These are phyloP conservation scores for Pseudococcus viburni DNA, from an alignment of 2,888 invertebrate genomes.

Conservation along the genomic window DNA sequence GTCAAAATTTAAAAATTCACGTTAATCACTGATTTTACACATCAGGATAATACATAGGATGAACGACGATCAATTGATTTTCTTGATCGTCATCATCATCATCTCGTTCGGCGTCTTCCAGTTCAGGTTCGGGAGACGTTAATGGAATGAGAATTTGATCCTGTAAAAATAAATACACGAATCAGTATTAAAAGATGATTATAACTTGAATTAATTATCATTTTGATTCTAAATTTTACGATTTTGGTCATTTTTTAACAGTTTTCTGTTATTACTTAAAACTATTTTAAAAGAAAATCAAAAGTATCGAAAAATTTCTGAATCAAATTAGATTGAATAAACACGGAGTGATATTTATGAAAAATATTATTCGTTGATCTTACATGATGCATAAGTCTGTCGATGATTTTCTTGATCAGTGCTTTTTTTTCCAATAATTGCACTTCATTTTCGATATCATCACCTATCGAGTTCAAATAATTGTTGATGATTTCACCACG, in stretches of 20 bases:
- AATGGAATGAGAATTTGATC: conserved; percentile 76
- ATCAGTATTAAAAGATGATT: not conserved
- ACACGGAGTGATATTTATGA: not conserved
- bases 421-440: conserved; percentile 90
- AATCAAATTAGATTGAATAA: no score
- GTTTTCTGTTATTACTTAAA: no score
- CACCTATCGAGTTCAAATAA: conserved; percentile 91
- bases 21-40: not conserved
- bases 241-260: no score
- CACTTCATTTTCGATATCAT: conserved; percentile 91
- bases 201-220: not conserved
- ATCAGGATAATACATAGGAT: conserved; percentile 91
- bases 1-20: not conserved
- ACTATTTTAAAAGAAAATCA: no score
- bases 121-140: conserved; percentile 71
- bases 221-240: no score
- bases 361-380: conserved; percentile 70
- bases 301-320: no score
- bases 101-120: conserved; percentile 73
- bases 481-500: conserved; percentile 84
- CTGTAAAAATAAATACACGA: conserved; percentile 38
- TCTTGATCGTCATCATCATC: conserved; percentile 76
- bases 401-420: conserved; percentile 93
- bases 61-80: conserved; percentile 91
- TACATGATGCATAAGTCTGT: conserved; percentile 88